Percentiles rank a stretch among this genome's conserved stretches.
These are phyloP conservation scores for Pao palembangensis DNA, from an alignment of 2,113 vertebrate species.

Conservation along the genomic window DNA sequence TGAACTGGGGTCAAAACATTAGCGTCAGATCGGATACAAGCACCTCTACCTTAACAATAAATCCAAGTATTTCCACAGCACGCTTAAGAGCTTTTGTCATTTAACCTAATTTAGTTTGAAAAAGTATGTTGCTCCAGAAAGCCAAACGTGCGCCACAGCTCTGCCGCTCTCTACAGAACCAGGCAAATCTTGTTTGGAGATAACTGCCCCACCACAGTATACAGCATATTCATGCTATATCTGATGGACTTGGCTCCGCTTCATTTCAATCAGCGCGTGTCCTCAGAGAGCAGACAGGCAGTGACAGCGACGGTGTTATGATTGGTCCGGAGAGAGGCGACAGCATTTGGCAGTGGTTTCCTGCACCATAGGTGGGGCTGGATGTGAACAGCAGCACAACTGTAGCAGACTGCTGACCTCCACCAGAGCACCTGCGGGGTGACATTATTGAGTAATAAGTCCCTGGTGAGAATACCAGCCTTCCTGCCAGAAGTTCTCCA, in stretches of 20 bases:
- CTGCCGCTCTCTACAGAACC: conserved; percentile 30
- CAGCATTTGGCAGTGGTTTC: conserved; percentile 56
- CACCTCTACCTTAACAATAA: conserved; percentile 40
- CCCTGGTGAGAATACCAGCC: conserved; percentile 65
- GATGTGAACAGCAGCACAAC: conserved; percentile 50
- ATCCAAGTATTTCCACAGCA: conserved; percentile 25
- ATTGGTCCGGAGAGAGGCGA: conserved; percentile 30
- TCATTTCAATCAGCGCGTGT: conserved; percentile 45
- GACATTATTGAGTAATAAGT: conserved; percentile 72
- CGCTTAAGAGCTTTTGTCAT: conserved; percentile 56
- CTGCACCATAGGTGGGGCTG: conserved; percentile 53
- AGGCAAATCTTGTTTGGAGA: conserved; percentile 55
- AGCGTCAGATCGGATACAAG: conserved; percentile 40
- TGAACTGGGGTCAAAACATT: conserved; percentile 34
- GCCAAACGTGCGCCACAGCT: conserved; percentile 33
- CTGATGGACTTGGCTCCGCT: conserved; percentile 56
- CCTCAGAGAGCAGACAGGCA: conserved; percentile 30
- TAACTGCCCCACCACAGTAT: conserved; percentile 48
- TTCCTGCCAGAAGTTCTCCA: conserved; percentile 63
- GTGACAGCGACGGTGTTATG: conserved; percentile 60
- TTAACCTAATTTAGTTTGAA: conserved; percentile 53
- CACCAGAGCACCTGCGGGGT: conserved; percentile 62
- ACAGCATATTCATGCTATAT: conserved; percentile 55
- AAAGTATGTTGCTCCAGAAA: conserved; percentile 30
- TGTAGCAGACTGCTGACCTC: conserved; percentile 68